A percentile compares a stretch with the other conserved stretches of the same genome.
phyloP scores from a whole-genome alignment of 2,113 vertebrate species.

The Microcebus griseorufus region DNA sequence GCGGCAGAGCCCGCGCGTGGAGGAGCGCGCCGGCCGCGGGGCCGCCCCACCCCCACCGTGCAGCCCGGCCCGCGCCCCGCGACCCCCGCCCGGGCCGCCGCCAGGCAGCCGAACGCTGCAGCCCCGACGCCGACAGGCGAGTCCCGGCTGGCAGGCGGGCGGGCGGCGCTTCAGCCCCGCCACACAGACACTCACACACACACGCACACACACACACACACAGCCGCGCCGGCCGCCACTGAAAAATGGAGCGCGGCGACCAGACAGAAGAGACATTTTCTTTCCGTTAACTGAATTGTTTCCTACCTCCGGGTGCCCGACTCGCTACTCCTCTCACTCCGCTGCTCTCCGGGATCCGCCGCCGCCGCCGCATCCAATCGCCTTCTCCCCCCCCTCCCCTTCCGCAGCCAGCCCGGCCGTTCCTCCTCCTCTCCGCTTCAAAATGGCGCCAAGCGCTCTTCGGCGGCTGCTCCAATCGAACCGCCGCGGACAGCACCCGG shows the following conservation, averaged over 20 bases:
- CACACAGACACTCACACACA: not conserved
- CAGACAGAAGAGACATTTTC: not conserved
- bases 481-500: slow-evolving; percentile 76
- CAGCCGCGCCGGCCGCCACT: slow-evolving; percentile 29
- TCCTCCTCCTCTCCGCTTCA: slow-evolving; percentile 91
- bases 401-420: slow-evolving; percentile 87
- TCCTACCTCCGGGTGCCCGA: slow-evolving; percentile 68
- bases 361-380: slow-evolving; percentile 81
- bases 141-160: not conserved
- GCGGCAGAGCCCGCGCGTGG: slow-evolving; percentile 9
- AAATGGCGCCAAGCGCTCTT: slow-evolving; percentile 98
- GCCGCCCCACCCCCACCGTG: slow-evolving; percentile 63
- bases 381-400: slow-evolving; percentile 84
- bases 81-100: not conserved
- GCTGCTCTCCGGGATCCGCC: slow-evolving; percentile 74
- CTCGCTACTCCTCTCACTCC: slow-evolving; percentile 74
- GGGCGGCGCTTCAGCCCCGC: slow-evolving; percentile 47
- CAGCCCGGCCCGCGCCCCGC: slow-evolving; percentile 1
- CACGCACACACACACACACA: not conserved
- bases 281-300: slow-evolving; percentile 59
- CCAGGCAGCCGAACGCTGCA: slow-evolving; percentile 36
- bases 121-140: not conserved
- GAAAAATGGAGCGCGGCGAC: slow-evolving; percentile 65
- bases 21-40: not conserved
- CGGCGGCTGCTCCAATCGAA: slow-evolving; percentile 86